phyloP scores from a whole-genome alignment of 2,113 vertebrate species.

The Archocentrus centrarchus region DNA sequence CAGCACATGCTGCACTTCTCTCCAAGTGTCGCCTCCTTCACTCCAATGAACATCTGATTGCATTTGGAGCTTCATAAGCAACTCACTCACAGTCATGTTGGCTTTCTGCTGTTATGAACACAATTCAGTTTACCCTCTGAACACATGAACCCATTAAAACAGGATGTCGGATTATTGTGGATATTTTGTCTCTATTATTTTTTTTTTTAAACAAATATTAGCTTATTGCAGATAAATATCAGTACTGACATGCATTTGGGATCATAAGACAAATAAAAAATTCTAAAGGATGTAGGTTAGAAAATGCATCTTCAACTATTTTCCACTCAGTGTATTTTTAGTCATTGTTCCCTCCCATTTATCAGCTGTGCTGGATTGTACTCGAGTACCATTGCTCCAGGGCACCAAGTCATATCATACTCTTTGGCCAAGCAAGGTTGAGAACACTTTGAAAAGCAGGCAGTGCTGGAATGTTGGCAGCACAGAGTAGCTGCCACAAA shows the following conservation, averaged over 20 bases:
- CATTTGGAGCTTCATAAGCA: neutral
- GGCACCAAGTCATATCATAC: too few relatives aligned
- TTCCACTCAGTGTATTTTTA: neutral
- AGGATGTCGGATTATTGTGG: neutral
- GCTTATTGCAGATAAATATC: neutral
- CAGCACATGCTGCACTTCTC: neutral
- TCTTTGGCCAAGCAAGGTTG: neutral
- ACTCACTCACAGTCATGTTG: neutral
- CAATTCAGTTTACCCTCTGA: neutral
- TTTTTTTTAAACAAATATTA: neutral
- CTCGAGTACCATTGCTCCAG: neutral
- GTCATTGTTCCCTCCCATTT: neutral
- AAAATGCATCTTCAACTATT: neutral
- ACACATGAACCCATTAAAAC: neutral
- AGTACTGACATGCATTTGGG: neutral
- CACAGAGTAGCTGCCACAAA: constrained; percentile 3
- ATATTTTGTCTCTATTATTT: neutral
- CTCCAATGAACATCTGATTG: neutral
- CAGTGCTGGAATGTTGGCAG: neutral
- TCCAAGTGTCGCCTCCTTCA: neutral
- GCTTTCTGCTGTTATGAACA: neutral
- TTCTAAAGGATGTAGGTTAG: neutral
- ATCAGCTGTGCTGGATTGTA: neutral
- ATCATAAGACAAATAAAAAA: neutral
- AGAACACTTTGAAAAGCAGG: neutral